phyloP scores from a whole-genome alignment of 64 coral and sea anemone genomes.

The Actinia tenebrosa region DNA sequence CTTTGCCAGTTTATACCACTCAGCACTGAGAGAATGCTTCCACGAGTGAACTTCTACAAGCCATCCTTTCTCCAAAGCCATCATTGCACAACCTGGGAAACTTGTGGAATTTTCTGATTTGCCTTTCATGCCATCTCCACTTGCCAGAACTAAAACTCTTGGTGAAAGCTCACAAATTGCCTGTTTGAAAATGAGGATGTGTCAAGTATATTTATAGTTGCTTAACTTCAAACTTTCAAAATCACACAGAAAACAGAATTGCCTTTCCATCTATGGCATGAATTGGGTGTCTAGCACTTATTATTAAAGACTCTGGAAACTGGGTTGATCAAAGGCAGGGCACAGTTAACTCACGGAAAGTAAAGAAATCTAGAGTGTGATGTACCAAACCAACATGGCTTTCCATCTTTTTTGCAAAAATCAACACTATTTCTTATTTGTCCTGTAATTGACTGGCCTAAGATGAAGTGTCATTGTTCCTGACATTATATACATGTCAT shows the following conservation, averaged over 20 bases:
- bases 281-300: too few relatives aligned
- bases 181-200: conserved; percentile 29
- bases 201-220: background rate
- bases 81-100: conserved; percentile 83
- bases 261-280: too few relatives aligned
- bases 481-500: background rate
- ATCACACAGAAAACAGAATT: too few relatives aligned
- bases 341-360: too few relatives aligned
- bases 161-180: conserved; percentile 83
- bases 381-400: too few relatives aligned
- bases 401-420: too few relatives aligned
- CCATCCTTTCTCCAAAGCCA: conserved; percentile 84
- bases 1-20: conserved; percentile 90
- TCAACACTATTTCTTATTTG: too few relatives aligned
- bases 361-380: too few relatives aligned
- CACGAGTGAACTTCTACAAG: conserved; percentile 86
- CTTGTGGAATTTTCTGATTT: conserved; percentile 95
- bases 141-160: conserved; percentile 78
- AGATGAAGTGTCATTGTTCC: too few relatives aligned
- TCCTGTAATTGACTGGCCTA: too few relatives aligned
- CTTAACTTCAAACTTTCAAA: background rate
- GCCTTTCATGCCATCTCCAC: conserved; percentile 84
- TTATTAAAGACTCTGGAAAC: too few relatives aligned
- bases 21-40: conserved; percentile 83
- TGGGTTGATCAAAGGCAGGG: too few relatives aligned